A percentile compares a stretch with the other conserved stretches of the same genome.
Evolutionary conservation across 1,140 invertebrate species (phyloP).

Genomic region (Drosophila leontia): DNA sequence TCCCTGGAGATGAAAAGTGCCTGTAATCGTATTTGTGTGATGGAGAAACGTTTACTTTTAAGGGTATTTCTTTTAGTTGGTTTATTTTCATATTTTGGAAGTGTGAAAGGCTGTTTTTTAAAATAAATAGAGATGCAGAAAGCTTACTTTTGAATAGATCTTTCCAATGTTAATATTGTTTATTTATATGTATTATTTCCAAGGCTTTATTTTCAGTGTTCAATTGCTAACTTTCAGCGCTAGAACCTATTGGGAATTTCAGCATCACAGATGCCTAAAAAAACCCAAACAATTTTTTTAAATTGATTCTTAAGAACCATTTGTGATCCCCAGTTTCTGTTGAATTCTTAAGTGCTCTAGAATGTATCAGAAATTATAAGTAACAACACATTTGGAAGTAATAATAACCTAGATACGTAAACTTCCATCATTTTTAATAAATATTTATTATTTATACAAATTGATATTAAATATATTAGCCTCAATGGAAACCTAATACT

Average conservation of each 20-base stretch:
- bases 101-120: neutral
- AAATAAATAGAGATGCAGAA: neutral
- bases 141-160: neutral
- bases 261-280: neutral
- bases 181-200: no score
- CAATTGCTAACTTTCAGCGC: neutral
- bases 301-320: neutral
- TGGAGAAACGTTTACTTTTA: neutral
- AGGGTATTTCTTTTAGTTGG: neutral
- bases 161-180: no score
- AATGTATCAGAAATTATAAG: neutral
- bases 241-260: neutral
- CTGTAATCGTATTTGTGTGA: conserved; percentile 7
- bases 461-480: neutral
- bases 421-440: neutral
- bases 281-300: neutral
- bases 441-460: neutral
- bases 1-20: neutral
- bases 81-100: neutral
- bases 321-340: neutral
- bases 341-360: neutral
- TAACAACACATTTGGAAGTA: neutral
- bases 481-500: conserved; percentile 10
- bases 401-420: no score
- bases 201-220: neutral